Percentiles rank a stretch among this genome's conserved stretches.
phyloP scores from a whole-genome alignment of 2,888 invertebrate species.

The Polia nebulosa region DNA sequence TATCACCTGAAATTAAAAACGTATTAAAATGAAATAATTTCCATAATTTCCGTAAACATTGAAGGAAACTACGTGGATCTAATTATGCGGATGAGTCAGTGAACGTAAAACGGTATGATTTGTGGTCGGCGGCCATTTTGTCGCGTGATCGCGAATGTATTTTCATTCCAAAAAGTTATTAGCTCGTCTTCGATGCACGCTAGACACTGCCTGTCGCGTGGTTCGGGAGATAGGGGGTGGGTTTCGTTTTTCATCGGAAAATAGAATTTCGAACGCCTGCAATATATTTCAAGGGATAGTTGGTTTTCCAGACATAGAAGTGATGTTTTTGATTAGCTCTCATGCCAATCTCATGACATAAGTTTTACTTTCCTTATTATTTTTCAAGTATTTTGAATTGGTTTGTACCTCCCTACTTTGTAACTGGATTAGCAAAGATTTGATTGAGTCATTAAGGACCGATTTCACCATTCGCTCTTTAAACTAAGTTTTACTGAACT shows the following conservation, averaged over 20 bases:
- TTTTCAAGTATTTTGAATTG: background rate
- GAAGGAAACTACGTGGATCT: conserved; percentile 32
- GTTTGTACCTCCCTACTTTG: background rate
- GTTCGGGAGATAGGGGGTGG: conserved; percentile 68
- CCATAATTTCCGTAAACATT: conserved; percentile 53
- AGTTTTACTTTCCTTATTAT: background rate
- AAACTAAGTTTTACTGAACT: too few relatives aligned
- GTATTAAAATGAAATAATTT: conserved; percentile 34
- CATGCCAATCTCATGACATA: background rate
- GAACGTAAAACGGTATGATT: conserved; percentile 67
- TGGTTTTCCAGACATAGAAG: background rate
- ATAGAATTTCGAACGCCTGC: background rate
- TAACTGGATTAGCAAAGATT: too few relatives aligned
- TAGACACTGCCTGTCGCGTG: conserved; percentile 86
- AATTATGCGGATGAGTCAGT: conserved; percentile 62
- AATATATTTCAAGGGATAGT: background rate
- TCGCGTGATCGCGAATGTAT: conserved; percentile 81
- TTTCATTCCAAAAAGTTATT: conserved; percentile 80
- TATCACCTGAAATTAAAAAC: conserved; percentile 38
- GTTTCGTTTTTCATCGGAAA: background rate
- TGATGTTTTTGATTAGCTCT: background rate
- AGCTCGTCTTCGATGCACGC: conserved; percentile 78
- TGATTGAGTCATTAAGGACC: background rate
- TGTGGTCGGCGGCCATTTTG: conserved; percentile 59
- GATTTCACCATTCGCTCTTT: too few relatives aligned